Evolutionary conservation across 1,140 invertebrate species (phyloP).

Genomic region (Brachionus calyciflorus): DNA sequence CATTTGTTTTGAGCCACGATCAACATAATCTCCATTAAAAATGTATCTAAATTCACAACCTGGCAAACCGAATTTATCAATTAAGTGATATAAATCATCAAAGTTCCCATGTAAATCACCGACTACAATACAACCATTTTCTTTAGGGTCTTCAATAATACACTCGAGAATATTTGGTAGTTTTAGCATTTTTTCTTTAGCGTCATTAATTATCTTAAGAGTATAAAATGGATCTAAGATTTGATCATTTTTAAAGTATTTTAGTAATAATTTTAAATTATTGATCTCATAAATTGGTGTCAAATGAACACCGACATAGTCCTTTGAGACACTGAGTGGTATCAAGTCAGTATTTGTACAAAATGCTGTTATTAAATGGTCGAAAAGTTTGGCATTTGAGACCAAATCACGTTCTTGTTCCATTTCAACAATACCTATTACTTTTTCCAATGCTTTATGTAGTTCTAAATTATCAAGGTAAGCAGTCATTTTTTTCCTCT

Average conservation of each 20-base stretch:
- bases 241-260: conserved; percentile 22
- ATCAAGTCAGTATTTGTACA: background rate
- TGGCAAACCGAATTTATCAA: conserved; percentile 34
- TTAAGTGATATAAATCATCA: conserved; percentile 10
- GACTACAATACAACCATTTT: background rate
- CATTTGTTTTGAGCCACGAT: conserved; percentile 17
- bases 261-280: background rate
- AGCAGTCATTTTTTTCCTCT: too few species aligned
- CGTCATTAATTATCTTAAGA: conserved; percentile 7
- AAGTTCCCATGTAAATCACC: conserved; percentile 40
- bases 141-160: background rate
- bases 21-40: conserved; percentile 45
- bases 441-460: background rate
- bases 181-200: background rate
- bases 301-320: background rate
- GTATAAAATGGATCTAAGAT: background rate
- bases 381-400: background rate
- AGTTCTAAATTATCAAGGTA: background rate
- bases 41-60: background rate
- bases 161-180: background rate
- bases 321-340: background rate
- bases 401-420: conserved; percentile 11
- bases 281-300: background rate
- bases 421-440: conserved; percentile 1
- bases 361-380: conserved; percentile 1